Evolutionary conservation across 2,888 invertebrate species (phyloP).

Genomic region (Tetrapedia diversipes): DNA sequence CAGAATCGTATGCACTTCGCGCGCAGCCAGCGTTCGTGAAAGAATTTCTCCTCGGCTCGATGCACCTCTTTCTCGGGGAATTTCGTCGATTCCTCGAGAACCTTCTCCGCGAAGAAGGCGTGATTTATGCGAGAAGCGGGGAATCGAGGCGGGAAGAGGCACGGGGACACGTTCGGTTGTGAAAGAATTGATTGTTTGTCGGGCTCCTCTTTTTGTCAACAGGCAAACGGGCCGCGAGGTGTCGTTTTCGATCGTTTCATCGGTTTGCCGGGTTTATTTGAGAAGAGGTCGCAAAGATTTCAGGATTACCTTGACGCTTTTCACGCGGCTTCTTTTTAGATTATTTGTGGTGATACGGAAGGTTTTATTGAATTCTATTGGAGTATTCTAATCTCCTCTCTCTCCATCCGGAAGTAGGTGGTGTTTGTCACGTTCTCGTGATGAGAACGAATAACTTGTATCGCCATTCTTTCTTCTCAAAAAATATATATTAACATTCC

Average conservation of each 20-base stretch:
- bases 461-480: no score
- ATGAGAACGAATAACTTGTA: no score
- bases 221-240: neutral
- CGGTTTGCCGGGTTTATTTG: neutral
- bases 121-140: conserved; percentile 46
- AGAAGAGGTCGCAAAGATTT: neutral
- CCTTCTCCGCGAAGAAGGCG: neutral
- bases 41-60: conserved; percentile 41
- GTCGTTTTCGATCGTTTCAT: conserved; percentile 15
- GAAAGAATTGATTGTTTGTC: conserved; percentile 28
- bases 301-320: no score
- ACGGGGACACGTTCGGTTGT: conserved; percentile 12
- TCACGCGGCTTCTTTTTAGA: no score
- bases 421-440: no score
- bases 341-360: no score
- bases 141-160: conserved; percentile 24
- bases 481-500: no score
- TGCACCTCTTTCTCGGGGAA: conserved; percentile 45
- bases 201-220: neutral
- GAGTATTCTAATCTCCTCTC: no score
- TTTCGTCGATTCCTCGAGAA: conserved; percentile 37
- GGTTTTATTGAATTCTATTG: no score
- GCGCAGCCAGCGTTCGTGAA: conserved; percentile 12
- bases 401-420: no score
- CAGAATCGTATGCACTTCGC: conserved; percentile 55